phyloP scores from a whole-genome alignment of 2,797 vertebrate genomes.

The Neosilurus mollespiculum region DNA sequence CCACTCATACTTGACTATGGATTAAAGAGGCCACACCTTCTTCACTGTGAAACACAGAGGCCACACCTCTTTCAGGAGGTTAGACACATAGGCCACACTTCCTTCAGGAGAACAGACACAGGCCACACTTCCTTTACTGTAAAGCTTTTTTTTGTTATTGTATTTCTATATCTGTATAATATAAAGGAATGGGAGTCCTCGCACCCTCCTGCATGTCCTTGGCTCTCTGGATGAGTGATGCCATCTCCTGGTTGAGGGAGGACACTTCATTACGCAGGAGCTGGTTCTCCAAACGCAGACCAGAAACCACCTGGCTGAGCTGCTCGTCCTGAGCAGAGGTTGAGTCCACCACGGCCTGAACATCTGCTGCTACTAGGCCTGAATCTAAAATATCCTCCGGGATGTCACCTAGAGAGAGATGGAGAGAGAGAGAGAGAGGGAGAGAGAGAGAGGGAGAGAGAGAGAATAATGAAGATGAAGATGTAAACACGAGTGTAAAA shows the following conservation, averaged over 20 bases:
- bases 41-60: background rate
- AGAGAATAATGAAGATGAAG: too few relatives aligned
- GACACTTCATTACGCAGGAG: conserved; percentile 89
- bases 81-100: background rate
- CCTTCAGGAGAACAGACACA: background rate
- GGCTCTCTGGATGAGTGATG: conserved; percentile 88
- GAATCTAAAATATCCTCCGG: conserved; percentile 77
- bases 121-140: background rate
- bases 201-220: conserved; percentile 92
- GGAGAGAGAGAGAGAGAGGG: background rate
- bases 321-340: conserved; percentile 61
- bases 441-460: too few relatives aligned
- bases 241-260: conserved; percentile 98
- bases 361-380: conserved; percentile 69
- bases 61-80: background rate
- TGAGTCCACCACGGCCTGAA: conserved; percentile 61
- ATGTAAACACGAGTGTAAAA: background rate
- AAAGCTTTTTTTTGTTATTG: background rate
- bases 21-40: background rate
- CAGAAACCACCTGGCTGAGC: conserved; percentile 87
- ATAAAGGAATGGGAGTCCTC: background rate
- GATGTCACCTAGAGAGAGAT: conserved; percentile 66
- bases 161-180: background rate
- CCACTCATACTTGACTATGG: background rate
- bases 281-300: conserved; percentile 94